A percentile compares a stretch with the other conserved stretches of the same genome.
phyloP scores from a whole-genome alignment of 2,888 invertebrate genomes.

The Lasioglossum malachurum region DNA sequence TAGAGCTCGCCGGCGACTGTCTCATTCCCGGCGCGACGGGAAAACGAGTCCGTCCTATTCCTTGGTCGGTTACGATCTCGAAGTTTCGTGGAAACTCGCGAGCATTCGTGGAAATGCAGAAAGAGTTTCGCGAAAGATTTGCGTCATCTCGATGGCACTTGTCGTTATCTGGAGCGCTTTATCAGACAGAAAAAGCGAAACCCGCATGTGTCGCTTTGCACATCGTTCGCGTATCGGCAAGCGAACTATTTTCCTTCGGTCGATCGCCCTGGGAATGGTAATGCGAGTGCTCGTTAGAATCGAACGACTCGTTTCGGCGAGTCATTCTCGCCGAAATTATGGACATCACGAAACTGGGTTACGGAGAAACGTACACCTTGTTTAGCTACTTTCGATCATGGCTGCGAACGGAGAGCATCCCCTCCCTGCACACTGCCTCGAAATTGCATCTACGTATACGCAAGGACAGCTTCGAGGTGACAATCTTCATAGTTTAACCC shows the following conservation, averaged over 20 bases:
- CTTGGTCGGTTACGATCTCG: neutral
- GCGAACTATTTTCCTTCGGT: neutral
- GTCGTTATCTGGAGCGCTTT: slow-evolving; percentile 14
- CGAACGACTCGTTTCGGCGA: slow-evolving; percentile 21
- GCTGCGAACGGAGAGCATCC: neutral
- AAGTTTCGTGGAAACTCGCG: neutral
- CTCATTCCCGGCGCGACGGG: neutral
- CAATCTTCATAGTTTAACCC: neutral
- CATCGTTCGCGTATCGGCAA: neutral
- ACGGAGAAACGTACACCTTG: neutral
- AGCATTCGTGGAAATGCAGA: neutral
- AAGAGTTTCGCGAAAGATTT: neutral
- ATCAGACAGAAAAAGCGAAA: slow-evolving; percentile 2
- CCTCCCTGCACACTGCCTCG: neutral
- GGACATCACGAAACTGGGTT: slow-evolving; percentile 26
- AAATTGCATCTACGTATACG: neutral
- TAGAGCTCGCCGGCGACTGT: neutral
- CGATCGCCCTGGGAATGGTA: slow-evolving; percentile 21
- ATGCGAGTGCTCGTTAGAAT: slow-evolving; percentile 23
- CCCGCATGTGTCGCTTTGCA: neutral
- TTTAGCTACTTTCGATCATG: neutral
- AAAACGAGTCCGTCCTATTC: neutral
- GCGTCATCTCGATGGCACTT: neutral
- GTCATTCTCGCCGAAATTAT: slow-evolving; percentile 18
- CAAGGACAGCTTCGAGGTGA: neutral